phyloP scores from a whole-genome alignment of 1,140 invertebrate species.

The Adoxophyes honmai region DNA sequence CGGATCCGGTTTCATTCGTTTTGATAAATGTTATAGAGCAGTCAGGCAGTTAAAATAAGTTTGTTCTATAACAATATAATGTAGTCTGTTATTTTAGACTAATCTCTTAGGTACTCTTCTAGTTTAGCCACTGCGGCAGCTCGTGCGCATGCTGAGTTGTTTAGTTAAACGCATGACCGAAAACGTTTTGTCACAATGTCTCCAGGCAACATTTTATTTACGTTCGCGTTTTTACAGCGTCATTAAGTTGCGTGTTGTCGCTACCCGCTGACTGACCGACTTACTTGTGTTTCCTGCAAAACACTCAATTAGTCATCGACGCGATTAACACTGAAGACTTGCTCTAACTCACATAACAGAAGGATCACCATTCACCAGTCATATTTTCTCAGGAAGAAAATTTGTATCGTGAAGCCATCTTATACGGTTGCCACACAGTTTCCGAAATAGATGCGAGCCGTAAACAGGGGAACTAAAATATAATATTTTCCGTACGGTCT shows the following conservation, averaged over 20 bases:
- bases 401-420: not conserved
- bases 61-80: too few species aligned
- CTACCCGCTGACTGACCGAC: conserved; percentile 18
- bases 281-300: conserved; percentile 17
- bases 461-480: conserved; percentile 34
- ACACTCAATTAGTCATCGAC: conserved; percentile 12
- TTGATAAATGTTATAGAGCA: too few species aligned
- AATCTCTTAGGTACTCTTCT: too few species aligned
- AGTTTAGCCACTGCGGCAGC: not conserved
- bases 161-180: not conserved
- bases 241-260: conserved; percentile 19
- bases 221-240: conserved; percentile 17
- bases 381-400: too few species aligned
- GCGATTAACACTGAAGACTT: not conserved
- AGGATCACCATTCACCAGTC: too few species aligned
- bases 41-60: too few species aligned
- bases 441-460: conserved; percentile 29
- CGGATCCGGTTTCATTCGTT: too few species aligned
- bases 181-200: conserved; percentile 20
- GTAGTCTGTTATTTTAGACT: too few species aligned
- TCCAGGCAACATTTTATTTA: conserved; percentile 22
- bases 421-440: conserved; percentile 21
- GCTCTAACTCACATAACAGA: too few species aligned
- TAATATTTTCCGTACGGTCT: conserved; percentile 27
- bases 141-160: conserved; percentile 1